Conservation (phyloP, 2,888 invertebrate genomes). For the Rhopalosiphum nymphaeae region DNA sequence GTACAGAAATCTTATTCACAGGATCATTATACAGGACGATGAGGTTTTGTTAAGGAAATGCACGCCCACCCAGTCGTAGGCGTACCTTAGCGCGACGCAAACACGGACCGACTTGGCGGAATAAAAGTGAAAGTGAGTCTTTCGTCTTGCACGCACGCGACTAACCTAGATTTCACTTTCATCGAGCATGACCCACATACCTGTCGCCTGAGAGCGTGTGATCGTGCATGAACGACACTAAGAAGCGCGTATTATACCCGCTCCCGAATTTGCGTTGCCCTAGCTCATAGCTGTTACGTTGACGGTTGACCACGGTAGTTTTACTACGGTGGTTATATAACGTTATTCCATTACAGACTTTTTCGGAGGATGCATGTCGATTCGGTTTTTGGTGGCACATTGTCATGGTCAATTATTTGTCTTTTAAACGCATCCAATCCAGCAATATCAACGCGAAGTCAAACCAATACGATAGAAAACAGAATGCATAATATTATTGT, state of each 20-base stretch:
- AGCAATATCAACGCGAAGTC: neutral
- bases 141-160: slow-evolving; percentile 63
- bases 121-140: slow-evolving; percentile 62
- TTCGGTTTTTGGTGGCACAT: neutral
- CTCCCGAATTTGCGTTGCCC: slow-evolving; percentile 12
- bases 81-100: neutral
- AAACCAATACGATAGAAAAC: neutral
- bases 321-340: slow-evolving; percentile 32
- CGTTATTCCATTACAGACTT: neutral
- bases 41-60: slow-evolving; percentile 22
- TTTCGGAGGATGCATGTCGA: neutral
- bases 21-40: neutral
- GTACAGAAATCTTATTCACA: neutral
- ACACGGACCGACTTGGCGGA: slow-evolving; percentile 43
- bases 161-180: slow-evolving; percentile 65
- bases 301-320: slow-evolving; percentile 32
- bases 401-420: slow-evolving; percentile 44
- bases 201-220: slow-evolving; percentile 46
- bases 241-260: slow-evolving; percentile 36
- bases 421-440: neutral
- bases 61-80: slow-evolving; percentile 54
- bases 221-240: slow-evolving; percentile 60
- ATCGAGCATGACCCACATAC: slow-evolving; percentile 61
- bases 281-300: slow-evolving; percentile 16
- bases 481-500: neutral